These are phyloP conservation scores for Masnerella sp. DNA, from an alignment of 2,888 invertebrate species.

Conservation along the genomic window DNA sequence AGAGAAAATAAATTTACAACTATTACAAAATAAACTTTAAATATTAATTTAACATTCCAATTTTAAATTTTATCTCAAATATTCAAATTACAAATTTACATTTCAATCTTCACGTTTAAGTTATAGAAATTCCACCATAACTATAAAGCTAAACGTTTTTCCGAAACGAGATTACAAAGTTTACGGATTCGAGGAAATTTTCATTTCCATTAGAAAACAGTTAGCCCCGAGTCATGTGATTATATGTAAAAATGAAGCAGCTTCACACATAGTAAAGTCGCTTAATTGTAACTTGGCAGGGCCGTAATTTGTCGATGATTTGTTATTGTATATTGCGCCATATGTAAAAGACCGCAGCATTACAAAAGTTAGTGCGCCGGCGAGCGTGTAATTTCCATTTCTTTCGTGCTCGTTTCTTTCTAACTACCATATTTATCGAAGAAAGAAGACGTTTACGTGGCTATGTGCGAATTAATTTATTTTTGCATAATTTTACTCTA, in stretches of 20 bases:
- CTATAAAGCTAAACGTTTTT: too few species aligned
- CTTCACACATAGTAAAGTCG: constrained; percentile 42
- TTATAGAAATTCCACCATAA: too few species aligned
- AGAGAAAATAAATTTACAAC: too few species aligned
- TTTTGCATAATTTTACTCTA: neutral
- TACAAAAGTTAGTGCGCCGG: constrained; percentile 30
- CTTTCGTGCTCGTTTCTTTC: constrained; percentile 15
- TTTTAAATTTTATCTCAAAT: too few species aligned
- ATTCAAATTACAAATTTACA: too few species aligned
- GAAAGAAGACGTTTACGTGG: constrained; percentile 31
- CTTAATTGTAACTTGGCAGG: constrained; percentile 20
- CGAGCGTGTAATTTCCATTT: constrained; percentile 26
- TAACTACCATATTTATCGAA: constrained; percentile 25
- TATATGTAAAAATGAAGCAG: constrained; percentile 22
- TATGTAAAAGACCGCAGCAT: constrained; percentile 30
- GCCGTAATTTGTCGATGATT: constrained; percentile 25
- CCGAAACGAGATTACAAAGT: constrained; percentile 10
- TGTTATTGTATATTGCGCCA: constrained; percentile 38
- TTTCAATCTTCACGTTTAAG: too few species aligned
- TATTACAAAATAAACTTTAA: too few species aligned
- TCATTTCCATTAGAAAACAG: constrained; percentile 35
- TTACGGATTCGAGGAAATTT: constrained; percentile 5
- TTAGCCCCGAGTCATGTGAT: constrained; percentile 21
- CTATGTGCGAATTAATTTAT: neutral
- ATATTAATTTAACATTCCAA: too few species aligned